Evolutionary conservation across 2,888 invertebrate genomes (phyloP).

Genomic region (Clistopyga incitator): DNA sequence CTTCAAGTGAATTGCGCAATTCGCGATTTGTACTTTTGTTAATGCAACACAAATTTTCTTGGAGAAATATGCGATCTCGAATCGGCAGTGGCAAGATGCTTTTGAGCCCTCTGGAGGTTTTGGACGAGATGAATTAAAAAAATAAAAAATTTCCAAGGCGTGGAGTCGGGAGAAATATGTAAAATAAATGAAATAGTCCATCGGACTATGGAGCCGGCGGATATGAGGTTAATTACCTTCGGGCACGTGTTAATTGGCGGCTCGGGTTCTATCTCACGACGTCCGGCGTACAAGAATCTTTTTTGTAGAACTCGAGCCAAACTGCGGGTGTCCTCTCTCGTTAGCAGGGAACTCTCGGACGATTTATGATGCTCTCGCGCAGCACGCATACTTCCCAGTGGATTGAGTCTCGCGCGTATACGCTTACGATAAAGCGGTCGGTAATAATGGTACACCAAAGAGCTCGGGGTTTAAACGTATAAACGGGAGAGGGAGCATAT

Average conservation of each 20-base stretch:
- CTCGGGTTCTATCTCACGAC: constrained; percentile 37
- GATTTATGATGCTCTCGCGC: constrained; percentile 35
- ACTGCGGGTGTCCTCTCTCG: constrained; percentile 40
- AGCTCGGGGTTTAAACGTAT: constrained; percentile 6
- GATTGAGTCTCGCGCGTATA: constrained; percentile 4
- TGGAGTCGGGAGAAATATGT: neutral
- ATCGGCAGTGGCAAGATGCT: neutral
- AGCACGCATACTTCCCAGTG: constrained; percentile 12
- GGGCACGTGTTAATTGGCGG: constrained; percentile 53
- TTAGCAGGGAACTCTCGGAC: constrained; percentile 24
- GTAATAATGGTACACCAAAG: constrained; percentile 32
- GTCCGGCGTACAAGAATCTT: constrained; percentile 17
- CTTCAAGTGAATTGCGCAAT: constrained; percentile 22
- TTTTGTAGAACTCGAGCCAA: constrained; percentile 50
- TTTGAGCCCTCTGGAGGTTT: neutral
- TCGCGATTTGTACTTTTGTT: constrained; percentile 4
- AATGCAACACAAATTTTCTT: constrained; percentile 10
- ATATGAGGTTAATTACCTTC: constrained; percentile 50
- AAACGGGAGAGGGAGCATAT: constrained; percentile 11
- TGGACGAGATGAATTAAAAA: neutral
- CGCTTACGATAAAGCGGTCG: constrained; percentile 15
- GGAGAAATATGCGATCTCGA: neutral
- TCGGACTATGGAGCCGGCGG: constrained; percentile 3
- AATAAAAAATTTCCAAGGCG: neutral
- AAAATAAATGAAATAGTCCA: constrained; percentile 7